These are phyloP conservation scores for Pluvianellus socialis DNA, from an alignment of 2,113 vertebrate genomes.

Conservation along the genomic window DNA sequence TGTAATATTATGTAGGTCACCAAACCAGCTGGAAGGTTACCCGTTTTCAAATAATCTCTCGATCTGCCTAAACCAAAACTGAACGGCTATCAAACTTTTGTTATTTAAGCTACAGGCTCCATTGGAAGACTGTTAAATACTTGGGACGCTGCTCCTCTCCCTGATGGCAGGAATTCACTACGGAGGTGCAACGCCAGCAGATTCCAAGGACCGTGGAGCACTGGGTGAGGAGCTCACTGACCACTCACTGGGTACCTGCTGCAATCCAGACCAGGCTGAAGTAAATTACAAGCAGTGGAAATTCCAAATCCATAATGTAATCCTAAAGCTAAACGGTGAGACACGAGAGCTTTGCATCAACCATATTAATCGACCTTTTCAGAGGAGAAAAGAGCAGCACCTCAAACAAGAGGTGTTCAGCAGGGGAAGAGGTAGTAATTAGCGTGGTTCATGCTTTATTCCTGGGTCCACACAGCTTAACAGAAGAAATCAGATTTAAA, in stretches of 20 bases:
- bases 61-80: neutral
- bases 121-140: neutral
- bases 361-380: neutral
- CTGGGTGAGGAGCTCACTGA: neutral
- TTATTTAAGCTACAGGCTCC: neutral
- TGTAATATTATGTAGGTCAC: neutral
- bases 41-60: neutral
- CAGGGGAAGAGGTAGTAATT: neutral
- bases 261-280: neutral
- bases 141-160: neutral
- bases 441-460: neutral
- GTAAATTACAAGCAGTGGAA: neutral
- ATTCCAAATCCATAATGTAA: neutral
- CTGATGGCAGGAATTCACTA: neutral
- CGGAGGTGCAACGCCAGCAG: neutral
- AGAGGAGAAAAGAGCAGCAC: neutral
- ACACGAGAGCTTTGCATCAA: neutral
- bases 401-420: neutral
- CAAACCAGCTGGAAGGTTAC: neutral
- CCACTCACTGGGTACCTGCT: neutral
- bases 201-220: fast-evolving
- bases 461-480: neutral
- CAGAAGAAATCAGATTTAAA: neutral
- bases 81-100: neutral
- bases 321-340: neutral